Base-by-base conservation (phyloP, 2,113 vertebrate species). In the Callopanchax toddi region DNA sequence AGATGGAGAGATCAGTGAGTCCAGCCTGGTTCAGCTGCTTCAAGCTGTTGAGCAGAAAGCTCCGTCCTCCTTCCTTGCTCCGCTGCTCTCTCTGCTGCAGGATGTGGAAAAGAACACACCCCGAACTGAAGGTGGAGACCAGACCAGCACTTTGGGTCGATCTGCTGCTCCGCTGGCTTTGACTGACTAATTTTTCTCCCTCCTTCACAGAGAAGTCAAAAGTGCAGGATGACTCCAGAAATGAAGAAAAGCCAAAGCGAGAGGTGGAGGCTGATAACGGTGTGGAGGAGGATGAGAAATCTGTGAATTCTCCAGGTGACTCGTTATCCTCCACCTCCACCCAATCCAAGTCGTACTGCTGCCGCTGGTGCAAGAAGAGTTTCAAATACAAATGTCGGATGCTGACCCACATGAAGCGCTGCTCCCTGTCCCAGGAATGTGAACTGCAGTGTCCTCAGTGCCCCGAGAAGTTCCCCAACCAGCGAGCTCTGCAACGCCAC, bases 381-480 rank as follows among this genome's bases (percentile, higher is more conserved):
- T 97, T 96, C 54, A 86, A 90, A 44, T 96, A 94, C 86, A 95
- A 91, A 72, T 96, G 95, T 79, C 82, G 90, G 9, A 86, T 96
- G 51, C 84, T 92, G 74, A 92, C 93, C 49, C 95, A 96, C 52
- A 5, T 85, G 80, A 95, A 93, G 64, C 78, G 86, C 42, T 97
- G 94, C 82, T 34, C 82, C 1, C 85, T 88, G 63, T 92, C 93
- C 21, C 86, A 86, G 61, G 90, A 89, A 44, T 84, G 76, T 11
- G 81, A 89, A 51, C 87, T 89, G 44, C 92, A 91, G 60, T 93
- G 92, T 15, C 81, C 89, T 0, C 87, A 91, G 23, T 94, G 93
- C 57, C 68, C 66, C 0, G 49, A 91, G 70, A 81, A 89, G 44
- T 88, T 80, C 58, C 42, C 45, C 0, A 93, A 89, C 0, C 87